Base-by-base conservation (phyloP, 2,888 invertebrate species). In the Amphipoea oculea region DNA sequence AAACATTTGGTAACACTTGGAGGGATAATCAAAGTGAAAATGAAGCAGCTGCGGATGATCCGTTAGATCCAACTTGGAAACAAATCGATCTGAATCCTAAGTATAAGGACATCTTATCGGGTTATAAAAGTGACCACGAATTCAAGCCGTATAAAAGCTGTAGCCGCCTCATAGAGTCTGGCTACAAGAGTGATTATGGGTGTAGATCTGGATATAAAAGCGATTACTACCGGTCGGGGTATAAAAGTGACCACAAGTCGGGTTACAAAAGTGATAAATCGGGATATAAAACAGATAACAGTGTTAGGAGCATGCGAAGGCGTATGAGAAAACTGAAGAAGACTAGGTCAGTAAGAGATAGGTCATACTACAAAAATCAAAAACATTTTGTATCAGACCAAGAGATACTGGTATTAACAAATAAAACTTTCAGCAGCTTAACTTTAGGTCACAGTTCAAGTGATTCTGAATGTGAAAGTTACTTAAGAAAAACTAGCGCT, bases 21-120 rank as follows among this genome's bases (percentile, higher is more conserved):
- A 93, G 97, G 88, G 97, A 97, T 78, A 93, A 95, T 89, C 97
- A 96, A 84, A 97, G 97, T 86, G 97, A 97, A 92, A 96, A 96
- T 86, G 97, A 97, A 89, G 96, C 95, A n/a, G 96, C 92, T 20
- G 97, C 95, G 68, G 97, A 97, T 57, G 97, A 97, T 89, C 94
- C 96, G 0, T 90, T 97, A n/a, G 97, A 98, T 92, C 97, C 97
- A 0, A 97, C 97, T 4, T 97, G 97, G 97, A 97, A 97, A 79
- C 97, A 98, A 94, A 97, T 98, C 65, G 98, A 98, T 92, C 95
- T 97, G 4, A 97, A 97, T 92, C 97, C 97, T 23, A 97, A 97
- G 93, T 97, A 97, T 91, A 97, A 97, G 71, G 97, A 97, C 87
- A 97, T 97, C 70, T 92, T 97, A 14, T 97, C 97, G 6, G 97